Evolutionary conservation across 2,797 vertebrate species (phyloP), one percentile per base, ranked within the genome.

Genomic region (Chloroceryle inda): DNA sequence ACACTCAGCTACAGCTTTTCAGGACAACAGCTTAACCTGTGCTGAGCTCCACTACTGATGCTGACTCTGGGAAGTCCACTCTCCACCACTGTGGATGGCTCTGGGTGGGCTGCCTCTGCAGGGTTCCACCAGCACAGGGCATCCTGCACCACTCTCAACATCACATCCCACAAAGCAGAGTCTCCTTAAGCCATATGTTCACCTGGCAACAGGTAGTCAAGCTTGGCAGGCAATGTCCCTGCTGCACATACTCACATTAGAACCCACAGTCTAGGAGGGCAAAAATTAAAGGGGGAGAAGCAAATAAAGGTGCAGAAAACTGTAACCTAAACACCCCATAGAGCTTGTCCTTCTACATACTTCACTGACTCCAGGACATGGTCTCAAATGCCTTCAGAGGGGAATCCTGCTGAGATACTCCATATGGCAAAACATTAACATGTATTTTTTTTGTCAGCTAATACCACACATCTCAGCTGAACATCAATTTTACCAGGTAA

Each of bases 101-200:
- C 14, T 17, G 62, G 33, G 35, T 29, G 40, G 29, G 49, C 69
- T 62, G 53, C 10, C 33, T 33, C 55, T 26, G 42, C 6, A 1
- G 38, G 17, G n/a, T 75, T 15, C 20, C 37, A 22, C 21, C 42
- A 3, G 40, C 37, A 26, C 0, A 1, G 12, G 22, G 24, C 52
- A 22, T 17, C 44, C 19, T 31, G 31, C 2, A 0, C 0, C 3
- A 29, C 23, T 42, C 53, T 47, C 49, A 29, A 8, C 5, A 0
- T 17, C 37, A 6, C 15, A 6, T 3, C 31, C 21, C 6, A 0
- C 20, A 33, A 15, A 45, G 42, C 20, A 40, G 18, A 22, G 37
- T 13, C 45, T 59, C 38, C 40, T 53, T 6, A 21, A 71, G 38
- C 26, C 47, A 5, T 1, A 4, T 1, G 3, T 19, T 5, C 14